These are phyloP conservation scores for Spodoptera litura DNA, from an alignment of 1,140 invertebrate species.

Conservation along the genomic window DNA sequence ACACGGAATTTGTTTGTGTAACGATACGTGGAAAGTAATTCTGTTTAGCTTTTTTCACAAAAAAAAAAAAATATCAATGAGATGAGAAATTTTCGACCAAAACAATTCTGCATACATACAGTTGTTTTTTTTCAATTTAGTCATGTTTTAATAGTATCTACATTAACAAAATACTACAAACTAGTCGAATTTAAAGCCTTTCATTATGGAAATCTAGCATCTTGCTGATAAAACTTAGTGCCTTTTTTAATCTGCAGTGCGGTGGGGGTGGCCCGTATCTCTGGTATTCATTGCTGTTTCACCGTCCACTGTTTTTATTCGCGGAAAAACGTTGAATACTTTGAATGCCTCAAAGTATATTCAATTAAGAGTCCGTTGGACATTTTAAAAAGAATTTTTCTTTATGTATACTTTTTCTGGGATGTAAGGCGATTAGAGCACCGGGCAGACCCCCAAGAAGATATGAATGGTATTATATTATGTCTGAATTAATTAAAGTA, in stretches of 20 bases:
- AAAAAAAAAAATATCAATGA: no score
- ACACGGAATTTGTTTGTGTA: not conserved
- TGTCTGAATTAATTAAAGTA: conserved; percentile 11
- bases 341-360: conserved; percentile 44
- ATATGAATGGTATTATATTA: conserved; percentile 15
- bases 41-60: no score
- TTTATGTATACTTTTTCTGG: conserved; percentile 35
- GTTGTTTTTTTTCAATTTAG: not conserved
- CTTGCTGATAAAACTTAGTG: not conserved
- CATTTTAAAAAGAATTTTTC: conserved; percentile 37
- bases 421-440: conserved; percentile 5
- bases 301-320: conserved; percentile 40
- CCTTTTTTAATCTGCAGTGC: conserved; percentile 12
- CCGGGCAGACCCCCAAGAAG: conserved; percentile 8
- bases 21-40: no score
- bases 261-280: conserved; percentile 21
- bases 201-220: not conserved
- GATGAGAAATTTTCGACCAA: not conserved
- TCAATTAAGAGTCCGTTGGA: conserved; percentile 45
- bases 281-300: conserved; percentile 29
- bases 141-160: no score
- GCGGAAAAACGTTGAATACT: conserved; percentile 35
- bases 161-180: not conserved
- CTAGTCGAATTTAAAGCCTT: not conserved
- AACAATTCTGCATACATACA: not conserved